phyloP scores from a whole-genome alignment of 2,797 vertebrate species.

The Microctenopoma stevenorrisi region DNA sequence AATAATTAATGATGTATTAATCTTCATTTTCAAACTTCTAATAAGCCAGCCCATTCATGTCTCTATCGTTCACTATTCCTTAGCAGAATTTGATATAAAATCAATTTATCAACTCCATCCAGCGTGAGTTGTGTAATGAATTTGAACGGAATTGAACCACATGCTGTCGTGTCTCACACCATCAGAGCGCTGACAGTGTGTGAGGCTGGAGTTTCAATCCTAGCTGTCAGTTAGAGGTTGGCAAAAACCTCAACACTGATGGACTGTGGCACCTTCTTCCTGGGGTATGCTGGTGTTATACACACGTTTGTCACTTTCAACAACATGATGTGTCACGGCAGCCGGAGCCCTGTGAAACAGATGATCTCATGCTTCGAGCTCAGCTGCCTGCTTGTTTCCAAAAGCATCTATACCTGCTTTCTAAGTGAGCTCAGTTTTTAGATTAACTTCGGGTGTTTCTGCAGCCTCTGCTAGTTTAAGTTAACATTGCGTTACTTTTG shows the following conservation, averaged over 20 bases:
- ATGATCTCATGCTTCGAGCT: conserved; percentile 44
- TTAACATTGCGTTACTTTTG: conserved; percentile 9
- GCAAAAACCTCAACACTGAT: conserved; percentile 50
- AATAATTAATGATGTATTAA: too few species aligned
- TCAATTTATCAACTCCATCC: conserved; percentile 15
- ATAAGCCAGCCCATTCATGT: neutral
- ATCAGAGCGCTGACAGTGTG: conserved; percentile 46
- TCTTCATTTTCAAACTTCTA: neutral
- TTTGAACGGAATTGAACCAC: conserved; percentile 2
- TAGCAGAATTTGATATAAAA: conserved; percentile 21
- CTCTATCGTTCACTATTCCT: conserved; percentile 5
- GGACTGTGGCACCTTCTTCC: conserved; percentile 61
- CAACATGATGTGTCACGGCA: conserved; percentile 59
- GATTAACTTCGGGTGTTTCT: conserved; percentile 17
- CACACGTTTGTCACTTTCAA: conserved; percentile 61
- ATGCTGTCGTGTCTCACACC: conserved; percentile 33
- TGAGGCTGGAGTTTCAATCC: conserved; percentile 50
- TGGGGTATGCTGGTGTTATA: conserved; percentile 31
- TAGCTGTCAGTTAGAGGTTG: conserved; percentile 56
- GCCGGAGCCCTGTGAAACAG: conserved; percentile 26
- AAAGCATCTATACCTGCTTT: conserved; percentile 25
- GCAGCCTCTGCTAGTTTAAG: conserved; percentile 6
- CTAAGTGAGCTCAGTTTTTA: conserved; percentile 22
- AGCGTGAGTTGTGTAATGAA: neutral
- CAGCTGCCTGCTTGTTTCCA: conserved; percentile 28